Evolutionary conservation across 2,797 vertebrate genomes (phyloP), one percentile per base, ranked within the genome.

Genomic region (Gallinago solitaria): DNA sequence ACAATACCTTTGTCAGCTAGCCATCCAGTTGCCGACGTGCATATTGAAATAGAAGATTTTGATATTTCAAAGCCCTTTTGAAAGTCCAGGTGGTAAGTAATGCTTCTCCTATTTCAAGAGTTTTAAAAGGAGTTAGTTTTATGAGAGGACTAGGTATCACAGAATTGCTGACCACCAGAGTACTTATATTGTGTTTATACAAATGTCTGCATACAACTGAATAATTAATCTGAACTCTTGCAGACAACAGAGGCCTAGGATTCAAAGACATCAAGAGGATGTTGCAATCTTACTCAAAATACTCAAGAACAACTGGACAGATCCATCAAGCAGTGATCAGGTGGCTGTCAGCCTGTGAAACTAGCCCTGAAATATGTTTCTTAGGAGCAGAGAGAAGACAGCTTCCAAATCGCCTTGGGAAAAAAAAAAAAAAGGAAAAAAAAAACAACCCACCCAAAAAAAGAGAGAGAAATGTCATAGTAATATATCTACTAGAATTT

Each of bases 11-110:
- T 64, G 6, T 43, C 67, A 83, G 37, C 35, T 32, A 50, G 59
- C 12, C 9, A 54, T 43, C 12, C 0, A 0, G 7, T n/a, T 89
- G 39, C 57, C 48, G 48, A 30, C 1, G 1, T 1, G 14, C 11
- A 56, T 50, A 61, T 20, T 21, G 15, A 73, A 91, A 82, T 15
- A 24, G 51, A 81, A 73, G 9, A 57, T 47, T 87, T 91, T 78
- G 19, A 12, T 39, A 60, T 93, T 83, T 94, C 32, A 88, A 87
- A 83, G 60, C 16, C 23, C 7, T 73, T 88, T 69, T 69, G 32
- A 88, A 73, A 74, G 20, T 30, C 37, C 47, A 74, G 28, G 10
- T 69, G 13, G 28, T 27, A 87, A 93, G 75, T 60, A 48, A 64
- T 7, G 4, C 32, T 83, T 65, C 57, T 93, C 28, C 59, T 19